These are phyloP conservation scores for Theonella swinhoei DNA, from an alignment of 37 sponge, comb jelly and placozoan genomes.

Conservation along the genomic window DNA sequence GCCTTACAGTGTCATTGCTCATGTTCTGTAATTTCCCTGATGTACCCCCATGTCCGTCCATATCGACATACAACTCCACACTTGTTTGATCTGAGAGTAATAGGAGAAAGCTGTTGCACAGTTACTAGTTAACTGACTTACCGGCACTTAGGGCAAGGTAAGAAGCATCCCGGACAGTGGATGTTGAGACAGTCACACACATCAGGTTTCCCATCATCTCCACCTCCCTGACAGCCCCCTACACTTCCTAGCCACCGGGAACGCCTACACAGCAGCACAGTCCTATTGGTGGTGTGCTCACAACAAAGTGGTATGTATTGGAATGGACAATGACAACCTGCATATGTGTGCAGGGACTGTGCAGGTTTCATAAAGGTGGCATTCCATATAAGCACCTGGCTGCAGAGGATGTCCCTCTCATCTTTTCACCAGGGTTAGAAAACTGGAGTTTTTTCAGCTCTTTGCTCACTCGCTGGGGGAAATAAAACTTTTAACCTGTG, in stretches of 20 bases:
- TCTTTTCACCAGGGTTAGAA: constrained; percentile 46
- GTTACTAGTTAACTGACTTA: neutral
- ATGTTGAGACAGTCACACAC: constrained; percentile 50
- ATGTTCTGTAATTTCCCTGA: neutral
- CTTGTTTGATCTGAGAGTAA: constrained; percentile 35
- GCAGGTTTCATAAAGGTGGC: too few species aligned
- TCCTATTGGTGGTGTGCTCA: neutral
- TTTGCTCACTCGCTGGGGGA: constrained; percentile 14
- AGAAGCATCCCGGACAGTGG: constrained; percentile 60
- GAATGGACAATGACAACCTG: too few species aligned
- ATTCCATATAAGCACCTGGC: neutral
- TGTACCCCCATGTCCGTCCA: constrained; percentile 34
- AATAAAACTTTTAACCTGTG: too few species aligned
- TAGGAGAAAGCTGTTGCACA: neutral
- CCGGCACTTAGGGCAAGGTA: constrained; percentile 55
- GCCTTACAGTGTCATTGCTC: neutral
- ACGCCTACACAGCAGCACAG: neutral
- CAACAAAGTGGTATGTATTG: too few species aligned
- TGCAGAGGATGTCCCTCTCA: constrained; percentile 10
- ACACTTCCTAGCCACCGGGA: neutral
- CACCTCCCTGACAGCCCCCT: neutral
- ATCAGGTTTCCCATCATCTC: neutral
- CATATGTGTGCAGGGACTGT: too few species aligned
- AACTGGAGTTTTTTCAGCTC: constrained; percentile 49
- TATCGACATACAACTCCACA: constrained; percentile 52